Conservation (phyloP, 2,113 vertebrate species). For the Pogonocichla stellata region DNA sequence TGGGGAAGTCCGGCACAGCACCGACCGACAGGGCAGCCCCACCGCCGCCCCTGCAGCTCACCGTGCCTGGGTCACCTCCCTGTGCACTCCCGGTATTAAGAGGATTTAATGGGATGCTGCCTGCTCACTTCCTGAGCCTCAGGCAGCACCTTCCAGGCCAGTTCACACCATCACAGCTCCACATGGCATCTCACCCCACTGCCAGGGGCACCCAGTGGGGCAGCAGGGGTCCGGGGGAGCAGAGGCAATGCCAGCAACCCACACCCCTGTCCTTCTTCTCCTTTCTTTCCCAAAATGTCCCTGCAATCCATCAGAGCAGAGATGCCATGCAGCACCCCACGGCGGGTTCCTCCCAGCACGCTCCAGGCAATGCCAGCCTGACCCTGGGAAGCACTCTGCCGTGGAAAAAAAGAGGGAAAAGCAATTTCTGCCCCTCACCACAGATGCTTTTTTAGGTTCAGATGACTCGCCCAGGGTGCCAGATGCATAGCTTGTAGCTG, state of each 20-base stretch:
- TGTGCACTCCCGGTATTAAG: fast-evolving
- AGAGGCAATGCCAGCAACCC: fast-evolving
- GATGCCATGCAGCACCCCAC: fast-evolving
- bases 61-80: not conserved
- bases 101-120: not conserved
- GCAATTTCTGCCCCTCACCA: not conserved
- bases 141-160: not conserved
- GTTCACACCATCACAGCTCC: not conserved
- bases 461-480: not conserved
- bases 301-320: not conserved
- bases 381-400: not conserved
- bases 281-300: not conserved
- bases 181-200: not conserved
- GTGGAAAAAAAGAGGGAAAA: not conserved
- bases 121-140: not conserved
- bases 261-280: too few relatives aligned
- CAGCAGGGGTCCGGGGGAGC: fast-evolving
- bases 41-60: not conserved
- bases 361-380: not conserved
- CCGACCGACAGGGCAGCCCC: not conserved
- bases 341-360: fast-evolving
- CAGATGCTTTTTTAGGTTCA: not conserved
- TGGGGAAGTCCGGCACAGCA: conserved; percentile 8
- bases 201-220: fast-evolving
- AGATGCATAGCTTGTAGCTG: fast-evolving